Evolutionary conservation across 2,888 invertebrate species (phyloP).

Genomic region (Embidobia sp.): DNA sequence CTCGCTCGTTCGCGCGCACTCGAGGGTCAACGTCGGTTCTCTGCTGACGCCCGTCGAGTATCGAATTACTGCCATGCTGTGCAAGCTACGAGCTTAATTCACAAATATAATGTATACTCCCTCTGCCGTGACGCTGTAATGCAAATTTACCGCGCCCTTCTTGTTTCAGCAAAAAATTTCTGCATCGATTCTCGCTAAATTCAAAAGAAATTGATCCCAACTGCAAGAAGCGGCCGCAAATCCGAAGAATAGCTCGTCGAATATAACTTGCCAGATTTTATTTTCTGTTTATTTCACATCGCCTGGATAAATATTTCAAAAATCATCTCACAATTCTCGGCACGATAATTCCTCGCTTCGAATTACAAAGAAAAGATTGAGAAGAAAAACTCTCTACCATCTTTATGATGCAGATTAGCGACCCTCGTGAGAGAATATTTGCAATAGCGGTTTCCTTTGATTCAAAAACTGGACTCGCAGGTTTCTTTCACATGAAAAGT

Average conservation of each 20-base stretch:
- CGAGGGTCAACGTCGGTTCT: conserved; percentile 46
- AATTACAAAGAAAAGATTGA: too few species aligned
- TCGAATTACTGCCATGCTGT: conserved; percentile 71
- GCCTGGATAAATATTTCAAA: too few species aligned
- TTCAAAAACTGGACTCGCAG: too few species aligned
- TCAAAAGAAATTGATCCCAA: conserved; percentile 16
- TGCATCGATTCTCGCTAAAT: conserved; percentile 31
- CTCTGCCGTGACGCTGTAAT: conserved; percentile 45
- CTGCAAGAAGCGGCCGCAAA: neutral
- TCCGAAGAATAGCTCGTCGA: neutral
- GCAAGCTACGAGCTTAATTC: conserved; percentile 58
- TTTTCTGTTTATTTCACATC: too few species aligned
- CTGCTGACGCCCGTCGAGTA: conserved; percentile 66
- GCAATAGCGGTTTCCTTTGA: too few species aligned
- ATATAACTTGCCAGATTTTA: too few species aligned
- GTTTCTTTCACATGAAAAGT: too few species aligned
- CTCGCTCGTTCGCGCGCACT: conserved; percentile 19
- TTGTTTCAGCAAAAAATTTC: conserved; percentile 22
- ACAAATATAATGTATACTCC: conserved; percentile 60
- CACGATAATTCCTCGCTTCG: too few species aligned
- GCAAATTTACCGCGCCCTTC: conserved; percentile 57
- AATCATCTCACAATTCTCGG: too few species aligned
- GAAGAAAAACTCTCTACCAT: too few species aligned
- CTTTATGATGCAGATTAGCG: too few species aligned
- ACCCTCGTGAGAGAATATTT: too few species aligned